Evolutionary conservation across 2,888 invertebrate species (phyloP), one percentile per base, ranked within the genome.

Genomic region (Mamestra brassicae): DNA sequence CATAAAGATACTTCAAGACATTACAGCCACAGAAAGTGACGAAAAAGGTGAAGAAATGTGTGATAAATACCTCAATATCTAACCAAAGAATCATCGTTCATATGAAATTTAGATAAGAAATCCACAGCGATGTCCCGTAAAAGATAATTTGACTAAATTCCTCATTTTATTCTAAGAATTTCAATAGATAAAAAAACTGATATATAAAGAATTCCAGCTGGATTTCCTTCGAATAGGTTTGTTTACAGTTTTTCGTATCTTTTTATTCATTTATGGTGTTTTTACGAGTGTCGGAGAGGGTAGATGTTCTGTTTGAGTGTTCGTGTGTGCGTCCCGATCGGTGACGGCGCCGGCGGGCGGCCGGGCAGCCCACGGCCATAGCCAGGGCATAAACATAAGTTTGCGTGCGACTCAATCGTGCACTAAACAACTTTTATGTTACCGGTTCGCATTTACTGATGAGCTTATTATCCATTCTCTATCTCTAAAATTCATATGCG

Each of bases 251-350:
- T 85, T 81, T 77, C 74, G 81, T 78, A 79, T 87, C 86, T 87
- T 82, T 87, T 87, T 86, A 82, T 85, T 80, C 75, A 83, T 82
- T 86, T 80, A 87, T 82, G 80, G 85, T 84, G 79, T 85, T 87
- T 85, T 88, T 88, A 87, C 81, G 84, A 87, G 73, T 85, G 76
- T 82, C 67, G 58, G 47, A 85, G 76, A 85, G 85, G 85, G 85
- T 86, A 85, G 84, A 83, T 85, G 83, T 74, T 74, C 76, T 81
- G 76, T 85, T 84, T 74, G 72, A 83, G 78, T 79, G 71, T 89
- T 88, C 84, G 85, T 89, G 89, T 85, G 83, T 85, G 85, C 65
- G 73, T 76, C 80, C 84, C 85, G 85, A 87, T 89, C 81, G 81
- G 79, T 78, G 75, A 78, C 80, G 47, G 54, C 57, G 75, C 81